Conservation (phyloP, 2,888 invertebrate species). For the Biston stratarius region DNA sequence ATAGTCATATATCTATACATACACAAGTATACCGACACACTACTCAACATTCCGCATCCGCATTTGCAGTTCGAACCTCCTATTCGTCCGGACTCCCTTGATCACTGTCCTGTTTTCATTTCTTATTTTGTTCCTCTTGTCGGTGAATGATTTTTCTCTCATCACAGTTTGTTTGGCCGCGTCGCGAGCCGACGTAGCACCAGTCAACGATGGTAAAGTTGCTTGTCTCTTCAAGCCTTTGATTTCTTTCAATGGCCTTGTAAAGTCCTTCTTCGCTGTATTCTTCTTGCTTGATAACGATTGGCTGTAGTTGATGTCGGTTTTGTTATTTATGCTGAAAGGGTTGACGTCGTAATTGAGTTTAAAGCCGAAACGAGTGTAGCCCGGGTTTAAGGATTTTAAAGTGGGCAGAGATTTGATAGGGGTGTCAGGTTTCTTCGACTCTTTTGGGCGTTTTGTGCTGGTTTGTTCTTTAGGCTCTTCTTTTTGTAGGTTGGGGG, state of each 20-base stretch:
- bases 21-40: too few species aligned
- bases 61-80: conserved; percentile 91
- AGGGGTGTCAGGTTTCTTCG: conserved; percentile 51
- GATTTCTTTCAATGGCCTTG: conserved; percentile 14
- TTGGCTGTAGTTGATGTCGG: conserved; percentile 21
- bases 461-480: conserved; percentile 29
- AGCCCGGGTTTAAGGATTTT: conserved; percentile 63
- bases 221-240: conserved; percentile 48
- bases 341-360: conserved; percentile 74
- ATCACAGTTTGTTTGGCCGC: conserved; percentile 67
- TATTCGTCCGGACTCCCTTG: conserved; percentile 90
- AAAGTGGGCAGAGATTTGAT: conserved; percentile 56
- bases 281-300: conserved; percentile 10
- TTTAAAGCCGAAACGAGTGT: conserved; percentile 83
- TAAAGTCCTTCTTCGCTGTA: conserved; percentile 9
- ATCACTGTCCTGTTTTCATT: conserved; percentile 80
- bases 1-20: too few species aligned
- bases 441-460: conserved; percentile 39
- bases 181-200: conserved; percentile 60
- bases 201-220: conserved; percentile 61
- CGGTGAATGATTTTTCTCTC: conserved; percentile 72
- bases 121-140: conserved; percentile 63
- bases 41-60: conserved; percentile 83
- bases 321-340: conserved; percentile 65
- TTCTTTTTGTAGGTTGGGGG: conserved; percentile 2